A percentile compares a stretch with the other conserved stretches of the same genome.
phyloP scores from a whole-genome alignment of 1,140 invertebrate genomes.

The Sminthurides bifidus region DNA sequence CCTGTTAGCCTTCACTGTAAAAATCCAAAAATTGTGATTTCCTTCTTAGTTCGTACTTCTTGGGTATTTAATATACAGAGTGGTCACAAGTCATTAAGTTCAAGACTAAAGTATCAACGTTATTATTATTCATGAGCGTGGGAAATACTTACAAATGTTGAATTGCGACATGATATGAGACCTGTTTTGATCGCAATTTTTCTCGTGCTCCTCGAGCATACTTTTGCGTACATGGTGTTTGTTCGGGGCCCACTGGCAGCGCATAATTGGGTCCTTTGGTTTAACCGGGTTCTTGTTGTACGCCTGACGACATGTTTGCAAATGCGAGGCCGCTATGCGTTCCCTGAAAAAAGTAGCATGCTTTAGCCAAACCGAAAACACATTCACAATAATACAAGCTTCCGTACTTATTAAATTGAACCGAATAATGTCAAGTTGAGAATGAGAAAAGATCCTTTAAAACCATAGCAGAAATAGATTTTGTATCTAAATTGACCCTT shows the following conservation, averaged over 20 bases:
- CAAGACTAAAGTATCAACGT: too few species aligned
- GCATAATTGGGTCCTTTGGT: background rate
- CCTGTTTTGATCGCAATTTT: slow-evolving; percentile 1
- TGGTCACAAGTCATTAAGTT: too few species aligned
- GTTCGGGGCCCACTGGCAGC: background rate
- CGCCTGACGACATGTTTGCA: background rate
- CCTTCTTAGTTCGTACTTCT: background rate
- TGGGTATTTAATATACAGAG: background rate
- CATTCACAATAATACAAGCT: too few species aligned
- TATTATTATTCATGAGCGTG: too few species aligned
- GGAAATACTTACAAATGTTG: too few species aligned
- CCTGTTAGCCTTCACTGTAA: too few species aligned
- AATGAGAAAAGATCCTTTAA: background rate
- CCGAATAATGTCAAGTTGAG: background rate
- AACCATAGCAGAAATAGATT: background rate
- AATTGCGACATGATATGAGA: too few species aligned
- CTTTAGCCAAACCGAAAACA: too few species aligned
- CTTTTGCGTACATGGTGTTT: background rate
- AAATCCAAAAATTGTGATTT: too few species aligned
- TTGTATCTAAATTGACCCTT: background rate
- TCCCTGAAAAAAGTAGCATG: too few species aligned
- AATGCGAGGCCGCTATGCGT: background rate
- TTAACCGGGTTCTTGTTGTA: background rate
- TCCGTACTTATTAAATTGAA: too few species aligned
- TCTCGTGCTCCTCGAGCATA: background rate